Conservation (phyloP, 2,797 vertebrate genomes). For the Tiaroga cobitis region DNA sequence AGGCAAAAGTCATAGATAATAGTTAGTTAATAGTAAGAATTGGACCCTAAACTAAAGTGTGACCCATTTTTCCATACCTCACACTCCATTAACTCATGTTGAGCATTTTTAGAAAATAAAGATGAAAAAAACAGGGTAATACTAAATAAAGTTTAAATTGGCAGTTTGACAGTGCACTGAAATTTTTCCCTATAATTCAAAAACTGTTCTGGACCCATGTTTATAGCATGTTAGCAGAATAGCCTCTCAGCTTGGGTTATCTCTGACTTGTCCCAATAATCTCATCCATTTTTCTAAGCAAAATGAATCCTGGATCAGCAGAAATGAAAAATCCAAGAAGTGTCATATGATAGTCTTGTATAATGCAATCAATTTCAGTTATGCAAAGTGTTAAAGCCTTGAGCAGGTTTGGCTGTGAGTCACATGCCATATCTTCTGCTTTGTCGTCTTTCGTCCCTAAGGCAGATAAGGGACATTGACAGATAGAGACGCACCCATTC, state of each 20-base stretch:
- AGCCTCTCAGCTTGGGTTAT: not conserved
- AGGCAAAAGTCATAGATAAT: not conserved
- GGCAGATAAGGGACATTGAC: not conserved
- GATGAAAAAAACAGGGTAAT: not conserved
- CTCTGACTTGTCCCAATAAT: not conserved
- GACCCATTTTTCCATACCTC: not conserved
- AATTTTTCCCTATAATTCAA: not conserved
- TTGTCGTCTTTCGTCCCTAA: not conserved
- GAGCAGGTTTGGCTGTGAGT: not conserved
- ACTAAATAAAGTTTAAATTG: not conserved
- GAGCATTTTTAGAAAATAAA: not conserved
- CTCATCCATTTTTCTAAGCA: not conserved
- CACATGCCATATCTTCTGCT: not conserved
- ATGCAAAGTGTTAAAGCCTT: not conserved
- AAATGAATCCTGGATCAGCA: not conserved
- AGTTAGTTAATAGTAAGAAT: not conserved
- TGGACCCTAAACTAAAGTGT: not conserved
- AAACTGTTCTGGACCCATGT: not conserved
- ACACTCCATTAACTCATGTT: not conserved
- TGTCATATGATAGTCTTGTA: not conserved
- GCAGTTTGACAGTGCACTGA: not conserved
- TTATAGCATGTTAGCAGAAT: not conserved
- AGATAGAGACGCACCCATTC: not conserved
- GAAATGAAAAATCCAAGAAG: not conserved
- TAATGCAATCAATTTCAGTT: not conserved